Evolutionary conservation across 2,797 vertebrate genomes (phyloP).

Genomic region (Passerculus sandwichensis): DNA sequence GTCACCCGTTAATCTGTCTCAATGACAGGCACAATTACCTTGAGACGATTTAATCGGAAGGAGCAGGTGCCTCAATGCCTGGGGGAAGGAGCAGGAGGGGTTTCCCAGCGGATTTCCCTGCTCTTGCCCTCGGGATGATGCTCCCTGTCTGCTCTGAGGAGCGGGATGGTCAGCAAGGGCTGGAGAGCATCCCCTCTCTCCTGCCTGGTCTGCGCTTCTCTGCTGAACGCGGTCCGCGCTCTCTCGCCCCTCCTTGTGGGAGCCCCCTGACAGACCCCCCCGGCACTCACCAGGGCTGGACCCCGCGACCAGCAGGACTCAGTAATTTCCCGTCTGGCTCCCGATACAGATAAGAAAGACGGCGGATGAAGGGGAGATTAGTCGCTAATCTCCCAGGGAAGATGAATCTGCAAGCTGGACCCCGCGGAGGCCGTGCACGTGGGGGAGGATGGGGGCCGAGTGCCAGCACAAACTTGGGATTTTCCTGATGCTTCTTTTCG

Average conservation of each 20-base stretch:
- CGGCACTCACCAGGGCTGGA: rapidly evolving
- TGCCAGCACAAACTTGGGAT: background rate
- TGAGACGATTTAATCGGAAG: slow-evolving; percentile 69
- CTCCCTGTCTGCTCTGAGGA: background rate
- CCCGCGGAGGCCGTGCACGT: rapidly evolving
- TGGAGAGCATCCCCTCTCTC: background rate
- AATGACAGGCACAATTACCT: slow-evolving; percentile 75
- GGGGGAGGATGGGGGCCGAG: background rate
- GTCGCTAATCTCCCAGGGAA: slow-evolving; percentile 42
- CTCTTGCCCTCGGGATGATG: background rate
- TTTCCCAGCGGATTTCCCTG: background rate
- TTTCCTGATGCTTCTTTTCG: background rate
- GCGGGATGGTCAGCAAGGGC: rapidly evolving
- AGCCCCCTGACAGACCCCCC: background rate
- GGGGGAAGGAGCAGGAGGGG: slow-evolving; percentile 31
- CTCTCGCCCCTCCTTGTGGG: background rate
- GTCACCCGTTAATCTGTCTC: slow-evolving; percentile 74
- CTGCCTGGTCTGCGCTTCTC: background rate
- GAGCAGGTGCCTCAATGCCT: background rate
- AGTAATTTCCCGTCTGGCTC: background rate
- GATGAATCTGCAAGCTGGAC: slow-evolving; percentile 37
- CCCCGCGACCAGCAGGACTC: background rate
- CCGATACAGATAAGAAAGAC: background rate
- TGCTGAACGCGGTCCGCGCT: rapidly evolving
- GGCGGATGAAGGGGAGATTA: slow-evolving; percentile 56